Conservation (phyloP, 1,140 invertebrate species). For the Ips nitidus region DNA sequence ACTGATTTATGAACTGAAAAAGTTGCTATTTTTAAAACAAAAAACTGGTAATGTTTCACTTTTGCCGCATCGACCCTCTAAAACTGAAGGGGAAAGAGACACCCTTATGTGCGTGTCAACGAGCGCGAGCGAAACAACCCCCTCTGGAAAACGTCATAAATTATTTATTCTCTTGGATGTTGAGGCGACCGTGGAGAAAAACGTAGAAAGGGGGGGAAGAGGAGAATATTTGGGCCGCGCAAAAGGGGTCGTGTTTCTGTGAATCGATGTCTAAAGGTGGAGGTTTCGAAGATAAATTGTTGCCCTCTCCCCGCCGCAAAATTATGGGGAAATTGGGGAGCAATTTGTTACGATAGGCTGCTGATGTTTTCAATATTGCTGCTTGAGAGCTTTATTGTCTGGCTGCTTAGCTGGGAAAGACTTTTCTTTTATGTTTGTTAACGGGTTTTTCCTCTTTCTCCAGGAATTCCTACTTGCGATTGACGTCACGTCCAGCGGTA, state of each 20-base stretch:
- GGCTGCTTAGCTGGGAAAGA: background rate
- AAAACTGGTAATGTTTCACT: background rate
- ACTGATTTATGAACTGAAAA: too few species aligned
- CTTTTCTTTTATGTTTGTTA: slow-evolving; percentile 4
- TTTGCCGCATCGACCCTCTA: background rate
- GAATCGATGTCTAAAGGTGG: slow-evolving; percentile 8
- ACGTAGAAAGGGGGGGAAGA: background rate
- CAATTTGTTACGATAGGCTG: background rate
- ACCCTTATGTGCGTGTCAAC: background rate
- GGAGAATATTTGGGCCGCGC: background rate
- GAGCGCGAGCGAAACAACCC: background rate
- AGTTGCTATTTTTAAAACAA: background rate
- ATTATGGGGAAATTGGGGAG: background rate
- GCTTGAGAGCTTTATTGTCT: too few species aligned
- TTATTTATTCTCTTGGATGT: slow-evolving; percentile 27
- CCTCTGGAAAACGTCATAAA: slow-evolving; percentile 19
- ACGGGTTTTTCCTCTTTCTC: slow-evolving; percentile 1
- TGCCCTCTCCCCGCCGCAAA: background rate
- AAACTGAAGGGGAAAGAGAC: background rate
- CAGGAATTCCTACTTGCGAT: slow-evolving; percentile 97
- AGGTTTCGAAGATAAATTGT: background rate
- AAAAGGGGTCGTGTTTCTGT: background rate
- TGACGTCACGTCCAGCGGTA: slow-evolving; percentile 96
- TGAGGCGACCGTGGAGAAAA: slow-evolving; percentile 3
- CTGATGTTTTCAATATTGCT: too few species aligned